Percentiles rank a stretch among this genome's conserved stretches.
phyloP scores from a whole-genome alignment of 1,140 invertebrate genomes.

The Drosophila bocqueti region DNA sequence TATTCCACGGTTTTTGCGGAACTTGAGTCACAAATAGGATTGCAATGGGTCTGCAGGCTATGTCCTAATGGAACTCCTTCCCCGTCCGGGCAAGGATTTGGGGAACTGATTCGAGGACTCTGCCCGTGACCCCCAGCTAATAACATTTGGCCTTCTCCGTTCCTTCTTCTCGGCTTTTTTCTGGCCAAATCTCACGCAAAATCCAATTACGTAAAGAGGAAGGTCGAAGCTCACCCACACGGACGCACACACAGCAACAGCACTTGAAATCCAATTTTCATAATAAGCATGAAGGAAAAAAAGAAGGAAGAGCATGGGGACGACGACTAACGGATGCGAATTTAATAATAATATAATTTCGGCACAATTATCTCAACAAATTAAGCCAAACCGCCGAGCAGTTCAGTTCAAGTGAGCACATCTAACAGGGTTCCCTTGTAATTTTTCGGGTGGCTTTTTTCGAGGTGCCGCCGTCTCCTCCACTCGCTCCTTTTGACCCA shows the following conservation, averaged over 20 bases:
- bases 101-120: conserved; percentile 25
- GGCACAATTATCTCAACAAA: conserved; percentile 81
- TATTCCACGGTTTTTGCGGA: conserved; percentile 29
- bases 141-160: conserved; percentile 57
- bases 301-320: conserved; percentile 22
- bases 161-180: conserved; percentile 36
- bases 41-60: conserved; percentile 41
- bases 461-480: conserved; percentile 1
- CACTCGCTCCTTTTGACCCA: conserved; percentile 43
- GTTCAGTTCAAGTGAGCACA: conserved; percentile 61
- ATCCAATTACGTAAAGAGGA: conserved; percentile 78
- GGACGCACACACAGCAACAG: conserved; percentile 19
- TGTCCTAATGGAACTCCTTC: conserved; percentile 19
- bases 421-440: conserved; percentile 34
- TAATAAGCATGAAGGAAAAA: conserved; percentile 64
- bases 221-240: conserved; percentile 64
- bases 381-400: conserved; percentile 75
- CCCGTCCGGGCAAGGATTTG: conserved; percentile 1
- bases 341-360: conserved; percentile 83
- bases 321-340: conserved; percentile 61
- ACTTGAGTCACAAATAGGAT: conserved; percentile 42
- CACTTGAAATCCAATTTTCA: conserved; percentile 81
- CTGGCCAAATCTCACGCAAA: conserved; percentile 65
- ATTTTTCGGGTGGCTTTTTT: conserved; percentile 22
- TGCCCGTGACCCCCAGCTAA: conserved; percentile 47